Percentiles rank a stretch among this genome's conserved stretches.
Conservation (phyloP, 1,140 invertebrate genomes). For the Bemisia tabaci region DNA sequence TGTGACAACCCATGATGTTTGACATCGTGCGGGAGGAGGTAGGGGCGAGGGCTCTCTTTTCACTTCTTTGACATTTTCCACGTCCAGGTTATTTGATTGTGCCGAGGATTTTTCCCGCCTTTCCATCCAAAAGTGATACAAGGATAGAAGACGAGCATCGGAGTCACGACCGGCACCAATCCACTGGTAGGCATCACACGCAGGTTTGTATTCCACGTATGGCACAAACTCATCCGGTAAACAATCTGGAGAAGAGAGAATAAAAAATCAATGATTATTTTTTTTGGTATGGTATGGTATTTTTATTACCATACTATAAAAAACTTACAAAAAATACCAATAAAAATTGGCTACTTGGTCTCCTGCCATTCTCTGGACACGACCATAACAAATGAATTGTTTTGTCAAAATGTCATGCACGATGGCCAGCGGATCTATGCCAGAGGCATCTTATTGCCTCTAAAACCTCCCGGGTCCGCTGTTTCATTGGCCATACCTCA, state of each 20-base stretch:
- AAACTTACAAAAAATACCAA: background rate
- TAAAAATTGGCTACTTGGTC: too few species aligned
- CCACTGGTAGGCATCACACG: constrained; percentile 70
- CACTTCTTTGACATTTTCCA: constrained; percentile 9
- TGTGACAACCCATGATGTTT: constrained; percentile 64
- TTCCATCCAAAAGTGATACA: constrained; percentile 64
- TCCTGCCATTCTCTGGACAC: too few species aligned
- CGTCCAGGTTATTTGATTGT: constrained; percentile 10
- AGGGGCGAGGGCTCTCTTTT: constrained; percentile 7
- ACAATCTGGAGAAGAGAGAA: constrained; percentile 32
- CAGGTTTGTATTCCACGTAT: constrained; percentile 76
- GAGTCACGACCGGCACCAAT: constrained; percentile 87
- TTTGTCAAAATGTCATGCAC: too few species aligned
- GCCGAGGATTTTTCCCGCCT: constrained; percentile 35
- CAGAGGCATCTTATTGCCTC: too few species aligned
- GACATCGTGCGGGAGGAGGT: constrained; percentile 46
- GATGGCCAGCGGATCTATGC: too few species aligned
- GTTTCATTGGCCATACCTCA: too few species aligned
- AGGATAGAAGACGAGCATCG: constrained; percentile 55
- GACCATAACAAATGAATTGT: too few species aligned
- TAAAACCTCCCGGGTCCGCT: too few species aligned
- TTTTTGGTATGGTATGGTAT: background rate
- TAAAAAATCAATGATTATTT: background rate
- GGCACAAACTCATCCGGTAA: constrained; percentile 83
- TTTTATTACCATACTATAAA: background rate